Percentiles rank a stretch among this genome's conserved stretches.
phyloP scores from a whole-genome alignment of 2,888 invertebrate genomes.

The Cylloceria caligata region DNA sequence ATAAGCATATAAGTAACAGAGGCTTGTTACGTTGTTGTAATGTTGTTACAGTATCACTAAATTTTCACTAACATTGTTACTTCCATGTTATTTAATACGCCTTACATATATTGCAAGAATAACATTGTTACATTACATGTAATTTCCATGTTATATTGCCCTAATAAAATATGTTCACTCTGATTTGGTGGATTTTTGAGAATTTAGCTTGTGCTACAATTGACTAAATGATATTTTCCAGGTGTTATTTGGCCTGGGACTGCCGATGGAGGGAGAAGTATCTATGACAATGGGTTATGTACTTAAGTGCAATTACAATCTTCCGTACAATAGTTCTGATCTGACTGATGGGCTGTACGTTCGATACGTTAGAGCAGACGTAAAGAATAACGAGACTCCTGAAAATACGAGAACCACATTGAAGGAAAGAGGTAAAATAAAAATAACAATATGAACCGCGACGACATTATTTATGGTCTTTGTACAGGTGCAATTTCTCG shows the following conservation, averaged over 20 bases:
- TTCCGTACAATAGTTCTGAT: constrained; percentile 88
- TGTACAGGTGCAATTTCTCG: constrained; percentile 69
- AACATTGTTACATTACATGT: no score
- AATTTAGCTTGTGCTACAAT: no score
- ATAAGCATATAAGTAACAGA: no score
- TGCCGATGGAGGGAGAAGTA: constrained; percentile 88
- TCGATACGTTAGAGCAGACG: constrained; percentile 69
- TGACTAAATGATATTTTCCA: constrained; percentile 78
- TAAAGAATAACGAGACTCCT: constrained; percentile 16
- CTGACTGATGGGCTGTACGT: constrained; percentile 85
- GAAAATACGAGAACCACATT: constrained; percentile 20
- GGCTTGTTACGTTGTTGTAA: no score
- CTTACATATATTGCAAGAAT: no score
- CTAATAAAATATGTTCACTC: constrained; percentile 21
- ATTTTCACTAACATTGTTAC: no score
- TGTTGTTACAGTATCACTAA: no score
- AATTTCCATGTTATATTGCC: no score
- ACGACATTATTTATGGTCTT: constrained; percentile 3
- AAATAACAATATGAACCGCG: no score
- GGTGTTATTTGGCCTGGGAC: constrained; percentile 89
- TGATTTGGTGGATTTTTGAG: no score
- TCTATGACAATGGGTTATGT: constrained; percentile 88
- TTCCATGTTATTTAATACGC: no score
- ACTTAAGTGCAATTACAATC: constrained; percentile 89
- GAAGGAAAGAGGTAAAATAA: constrained; percentile 62